Conservation (phyloP, 2,113 vertebrate species). For the Archocentrus centrarchus region DNA sequence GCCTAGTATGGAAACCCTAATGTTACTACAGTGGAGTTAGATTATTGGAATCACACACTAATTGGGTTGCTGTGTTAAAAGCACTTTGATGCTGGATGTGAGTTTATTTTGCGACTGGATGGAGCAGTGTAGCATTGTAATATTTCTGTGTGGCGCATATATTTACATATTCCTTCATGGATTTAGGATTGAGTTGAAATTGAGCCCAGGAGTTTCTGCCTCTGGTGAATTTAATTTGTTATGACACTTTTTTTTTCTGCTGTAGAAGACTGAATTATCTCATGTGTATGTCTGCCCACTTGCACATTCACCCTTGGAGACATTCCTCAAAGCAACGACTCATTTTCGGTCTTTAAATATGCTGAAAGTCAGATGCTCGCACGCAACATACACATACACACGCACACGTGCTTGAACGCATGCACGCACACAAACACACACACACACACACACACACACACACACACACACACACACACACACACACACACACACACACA, state of each 20-base stretch:
- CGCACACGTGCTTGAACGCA: too few relatives aligned
- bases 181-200: conserved; percentile 76
- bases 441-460: not conserved
- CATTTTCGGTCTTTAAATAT: conserved; percentile 59
- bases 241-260: conserved; percentile 68
- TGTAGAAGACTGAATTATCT: conserved; percentile 71
- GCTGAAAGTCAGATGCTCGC: conserved; percentile 44
- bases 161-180: conserved; percentile 77
- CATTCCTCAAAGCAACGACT: conserved; percentile 63
- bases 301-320: conserved; percentile 66
- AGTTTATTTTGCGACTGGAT: conserved; percentile 54
- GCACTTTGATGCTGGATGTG: conserved; percentile 53
- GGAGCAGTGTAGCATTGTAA: conserved; percentile 59
- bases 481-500: conserved; percentile 1
- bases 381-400: conserved; percentile 6
- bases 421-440: conserved; percentile 6
- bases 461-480: conserved; percentile 1
- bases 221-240: conserved; percentile 77
- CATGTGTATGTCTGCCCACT: conserved; percentile 55
- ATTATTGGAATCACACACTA: conserved; percentile 54
- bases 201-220: conserved; percentile 75
- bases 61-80: conserved; percentile 46
- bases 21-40: conserved; percentile 24
- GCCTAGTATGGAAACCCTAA: conserved; percentile 21
- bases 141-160: conserved; percentile 63